Base-by-base conservation (phyloP, 64 coral and sea anemone genomes). In the Dendrophyllia cribrosa region DNA sequence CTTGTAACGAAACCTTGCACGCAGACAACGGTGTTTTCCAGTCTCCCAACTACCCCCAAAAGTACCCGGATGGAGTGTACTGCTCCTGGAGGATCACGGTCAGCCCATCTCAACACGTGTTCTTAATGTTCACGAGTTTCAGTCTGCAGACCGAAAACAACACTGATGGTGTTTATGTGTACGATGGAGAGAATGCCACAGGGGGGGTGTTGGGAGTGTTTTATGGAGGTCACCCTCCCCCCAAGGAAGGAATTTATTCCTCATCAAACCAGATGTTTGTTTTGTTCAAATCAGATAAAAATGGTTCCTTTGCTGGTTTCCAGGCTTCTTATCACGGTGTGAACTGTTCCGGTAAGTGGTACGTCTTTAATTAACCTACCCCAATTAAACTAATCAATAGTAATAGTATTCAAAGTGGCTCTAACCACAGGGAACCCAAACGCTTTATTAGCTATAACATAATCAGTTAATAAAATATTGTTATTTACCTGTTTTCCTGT, bases 81-180 rank as follows among this genome's bases (percentile, higher is more conserved):
- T 91, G 89, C 89, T 91, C 77, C 8, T 91, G 89, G 89, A 83
- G 78, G 50, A 91, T 91, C 50, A 55, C 43, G 76, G 89, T 91
- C 25, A 45, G 10, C 50, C 26, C 50, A 70, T 34, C 56, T 6
- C 65, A 73, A 13, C 53, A 9, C 5, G 16, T 91, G 7, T 1
- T 43, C n/a, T 66, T 91, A 9, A 26, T 44, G 13, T 83, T 91
- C 34, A 82, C 75, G 15, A 69, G n/a, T 20, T 70, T 90, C n/a
- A 19, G 45, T 49, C 26, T 75, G 14, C 72, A 75, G 26, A 50
- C 7, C 16, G 72, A 50, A 17, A 75, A 75, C 0, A 50, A 75
- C 16, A 75, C 72, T 5, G 72, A 75, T 17, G 14, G 1, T 6
- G 0, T 75, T 1, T 50, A 9, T 17, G 72, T 75, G 43, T 49